Base-by-base conservation (phyloP, 2,888 invertebrate genomes). In the Nipponacmea schrenckii region DNA sequence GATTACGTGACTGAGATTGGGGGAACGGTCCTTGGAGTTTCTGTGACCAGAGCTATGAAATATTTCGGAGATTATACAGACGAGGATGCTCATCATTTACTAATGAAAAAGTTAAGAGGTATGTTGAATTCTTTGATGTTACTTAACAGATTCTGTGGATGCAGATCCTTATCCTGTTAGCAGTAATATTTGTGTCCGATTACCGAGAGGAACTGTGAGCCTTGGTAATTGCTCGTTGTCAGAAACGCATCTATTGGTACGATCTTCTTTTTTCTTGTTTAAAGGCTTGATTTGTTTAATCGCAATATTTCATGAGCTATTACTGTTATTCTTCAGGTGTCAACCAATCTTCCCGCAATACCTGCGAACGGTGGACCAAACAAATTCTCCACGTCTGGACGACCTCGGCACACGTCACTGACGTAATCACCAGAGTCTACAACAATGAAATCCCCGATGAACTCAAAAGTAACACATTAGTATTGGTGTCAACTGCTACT, bases 381-480 rank as follows among this genome's bases (percentile, higher is more conserved):
- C 87, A 88, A 79, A 83, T 88, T 65, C 74, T 88, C 12, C 88
- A 88, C 78, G 81, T 87, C 8, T 88, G 88, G 88, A 82, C 85
- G 8, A 79, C 82, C 15, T 81, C 80, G 31, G 73, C 76, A n/a
- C 73, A 82, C 48, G 79, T 81, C 10, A 83, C 86, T 17, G 77
- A 83, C 66, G 75, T 80, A 1, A 68, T 87, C n/a, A 73, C 79
- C 24, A 73, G 76, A 39, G 84, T 83, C 7, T 86, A 81, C 72
- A 62, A 80, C 31, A 45, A 69, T n/a, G 66, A 63, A 4, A 64
- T 87, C 5, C 71, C 79, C 1, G 68, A 69, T 5, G 80, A 81
- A 26, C 64, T 84, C 14, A 80, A 73, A 44, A 78, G 83, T 24
- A 87, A 86, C 70, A 87, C 86, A 3, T 78, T 86, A 56, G 83